These are phyloP conservation scores for Gallinago stenura DNA, from an alignment of 2,797 vertebrate genomes.

Conservation along the genomic window DNA sequence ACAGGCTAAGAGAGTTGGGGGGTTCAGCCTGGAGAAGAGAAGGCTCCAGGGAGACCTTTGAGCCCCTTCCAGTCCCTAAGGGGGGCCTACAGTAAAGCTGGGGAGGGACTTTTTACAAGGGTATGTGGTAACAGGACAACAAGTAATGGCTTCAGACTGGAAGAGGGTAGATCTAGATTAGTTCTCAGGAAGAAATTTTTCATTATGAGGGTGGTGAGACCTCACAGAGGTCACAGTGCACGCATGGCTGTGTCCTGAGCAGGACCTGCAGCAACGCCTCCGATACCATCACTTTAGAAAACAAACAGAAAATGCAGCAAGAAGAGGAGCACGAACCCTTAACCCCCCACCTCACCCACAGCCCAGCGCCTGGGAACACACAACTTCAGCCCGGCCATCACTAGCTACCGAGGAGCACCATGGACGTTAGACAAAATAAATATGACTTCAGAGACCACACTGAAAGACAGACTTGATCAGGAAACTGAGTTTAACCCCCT, in stretches of 20 bases:
- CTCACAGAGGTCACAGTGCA: accelerated
- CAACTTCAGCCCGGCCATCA: neutral
- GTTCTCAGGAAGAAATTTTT: no score
- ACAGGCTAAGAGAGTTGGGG: no score
- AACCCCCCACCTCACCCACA: neutral
- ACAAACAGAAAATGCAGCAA: neutral
- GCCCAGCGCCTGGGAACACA: accelerated
- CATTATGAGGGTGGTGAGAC: no score
- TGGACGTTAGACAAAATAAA: neutral
- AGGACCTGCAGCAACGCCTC: neutral
- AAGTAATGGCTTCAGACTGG: no score
- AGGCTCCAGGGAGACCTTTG: no score
- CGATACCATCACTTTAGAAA: neutral
- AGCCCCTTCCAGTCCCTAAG: no score
- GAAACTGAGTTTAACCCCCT: neutral
- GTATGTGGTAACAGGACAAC: no score
- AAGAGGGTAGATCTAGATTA: no score
- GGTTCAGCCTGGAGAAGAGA: no score
- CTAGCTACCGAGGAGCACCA: neutral
- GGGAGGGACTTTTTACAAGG: no score
- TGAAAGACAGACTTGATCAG: neutral
- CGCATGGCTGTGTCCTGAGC: accelerated
- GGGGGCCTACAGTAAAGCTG: no score
- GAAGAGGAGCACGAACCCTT: neutral
- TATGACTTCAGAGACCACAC: neutral